phyloP scores from a whole-genome alignment of 2,113 vertebrate genomes.

The Fukomys damarensis region DNA sequence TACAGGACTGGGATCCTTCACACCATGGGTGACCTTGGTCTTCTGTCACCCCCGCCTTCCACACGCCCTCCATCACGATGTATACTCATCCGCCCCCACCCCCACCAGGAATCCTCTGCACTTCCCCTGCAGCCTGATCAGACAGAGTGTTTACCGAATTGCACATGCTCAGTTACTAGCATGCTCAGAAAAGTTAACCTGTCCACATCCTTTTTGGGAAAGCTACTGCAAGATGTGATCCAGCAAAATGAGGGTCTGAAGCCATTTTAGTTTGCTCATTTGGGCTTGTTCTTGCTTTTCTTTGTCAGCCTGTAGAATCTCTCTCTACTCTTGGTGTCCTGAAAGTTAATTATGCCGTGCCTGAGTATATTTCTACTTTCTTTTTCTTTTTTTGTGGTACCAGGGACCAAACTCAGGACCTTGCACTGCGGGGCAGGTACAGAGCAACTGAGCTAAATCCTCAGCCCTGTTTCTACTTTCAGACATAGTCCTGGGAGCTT shows the following conservation, averaged over 20 bases:
- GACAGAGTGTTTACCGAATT: too few species aligned
- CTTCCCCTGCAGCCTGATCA: background rate
- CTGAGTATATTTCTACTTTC: background rate
- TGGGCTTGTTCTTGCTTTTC: background rate
- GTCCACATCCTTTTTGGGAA: background rate
- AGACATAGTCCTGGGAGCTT: background rate
- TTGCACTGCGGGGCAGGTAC: too few species aligned
- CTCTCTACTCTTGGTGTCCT: background rate
- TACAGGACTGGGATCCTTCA: background rate
- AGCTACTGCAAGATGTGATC: background rate
- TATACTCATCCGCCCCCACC: background rate
- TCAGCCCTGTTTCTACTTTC: background rate
- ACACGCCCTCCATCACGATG: background rate
- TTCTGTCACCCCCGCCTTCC: background rate
- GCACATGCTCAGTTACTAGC: too few species aligned
- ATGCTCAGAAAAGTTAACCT: background rate
- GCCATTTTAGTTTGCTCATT: background rate
- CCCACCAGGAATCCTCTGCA: background rate
- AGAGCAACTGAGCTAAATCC: too few species aligned
- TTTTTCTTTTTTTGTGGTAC: too few species aligned
- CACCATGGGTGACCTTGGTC: background rate
- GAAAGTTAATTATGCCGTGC: fast-evolving
- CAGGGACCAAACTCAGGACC: too few species aligned
- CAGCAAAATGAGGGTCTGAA: background rate
- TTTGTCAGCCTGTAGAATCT: background rate